Evolutionary conservation across 2,888 invertebrate genomes (phyloP).

Genomic region (Halictus ligatus): DNA sequence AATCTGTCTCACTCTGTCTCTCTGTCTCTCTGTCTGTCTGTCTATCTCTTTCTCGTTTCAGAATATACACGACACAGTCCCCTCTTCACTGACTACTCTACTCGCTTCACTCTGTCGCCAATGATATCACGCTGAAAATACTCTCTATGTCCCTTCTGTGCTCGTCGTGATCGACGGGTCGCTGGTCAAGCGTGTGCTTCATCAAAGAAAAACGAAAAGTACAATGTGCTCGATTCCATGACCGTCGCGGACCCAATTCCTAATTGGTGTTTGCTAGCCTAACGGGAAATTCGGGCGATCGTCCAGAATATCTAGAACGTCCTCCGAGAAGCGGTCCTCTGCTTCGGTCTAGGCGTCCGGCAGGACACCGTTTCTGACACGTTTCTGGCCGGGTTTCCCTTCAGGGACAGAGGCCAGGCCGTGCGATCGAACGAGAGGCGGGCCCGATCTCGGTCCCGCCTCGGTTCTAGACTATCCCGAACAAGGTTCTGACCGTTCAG

Average conservation of each 20-base stretch:
- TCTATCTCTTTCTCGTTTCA: constrained; percentile 22
- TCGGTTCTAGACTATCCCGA: background rate
- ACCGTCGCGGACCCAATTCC: constrained; percentile 82
- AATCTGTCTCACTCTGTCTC: background rate
- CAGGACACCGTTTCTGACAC: background rate
- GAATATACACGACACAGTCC: constrained; percentile 17
- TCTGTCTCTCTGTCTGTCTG: background rate
- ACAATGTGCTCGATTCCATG: constrained; percentile 68
- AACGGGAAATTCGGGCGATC: background rate
- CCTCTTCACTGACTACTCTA: constrained; percentile 35
- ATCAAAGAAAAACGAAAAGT: constrained; percentile 30
- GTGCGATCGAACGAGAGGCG: background rate
- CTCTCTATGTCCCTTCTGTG: constrained; percentile 25
- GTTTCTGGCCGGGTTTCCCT: background rate
- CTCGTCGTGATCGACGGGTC: constrained; percentile 25
- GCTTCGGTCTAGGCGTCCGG: background rate
- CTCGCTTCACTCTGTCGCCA: constrained; percentile 48
- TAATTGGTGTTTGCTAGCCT: constrained; percentile 66
- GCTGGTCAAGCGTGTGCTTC: constrained; percentile 59
- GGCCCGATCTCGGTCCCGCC: background rate
- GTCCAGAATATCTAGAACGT: background rate
- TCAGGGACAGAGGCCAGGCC: background rate
- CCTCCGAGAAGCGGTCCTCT: background rate
- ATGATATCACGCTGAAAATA: constrained; percentile 55
- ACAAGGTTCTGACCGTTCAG: background rate